Percentiles rank a stretch among this genome's conserved stretches.
Evolutionary conservation across 2,113 vertebrate species (phyloP).

Genomic region (Cromileptes altivelis): DNA sequence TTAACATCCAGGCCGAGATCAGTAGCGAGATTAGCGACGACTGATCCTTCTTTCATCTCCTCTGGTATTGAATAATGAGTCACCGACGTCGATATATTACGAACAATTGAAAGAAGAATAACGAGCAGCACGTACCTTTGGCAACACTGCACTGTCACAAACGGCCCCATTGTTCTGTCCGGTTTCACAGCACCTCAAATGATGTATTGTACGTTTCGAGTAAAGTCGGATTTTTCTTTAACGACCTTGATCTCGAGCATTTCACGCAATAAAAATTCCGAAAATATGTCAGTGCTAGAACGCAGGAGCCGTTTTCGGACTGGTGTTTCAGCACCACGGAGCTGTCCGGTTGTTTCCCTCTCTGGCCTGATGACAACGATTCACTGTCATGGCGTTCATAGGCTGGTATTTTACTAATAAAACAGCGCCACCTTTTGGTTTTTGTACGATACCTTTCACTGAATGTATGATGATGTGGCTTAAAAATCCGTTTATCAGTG

Average conservation of each 20-base stretch:
- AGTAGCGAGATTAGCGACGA: constrained; percentile 82
- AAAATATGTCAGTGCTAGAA: fast-evolving
- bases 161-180: not conserved
- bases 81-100: not conserved
- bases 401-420: fast-evolving
- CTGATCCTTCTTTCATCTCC: constrained; percentile 83
- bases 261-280: fast-evolving
- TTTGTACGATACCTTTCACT: not conserved
- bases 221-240: fast-evolving
- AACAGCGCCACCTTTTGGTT: constrained; percentile 48
- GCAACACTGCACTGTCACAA: not conserved
- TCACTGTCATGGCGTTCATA: too few relatives aligned
- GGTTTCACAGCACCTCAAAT: fast-evolving
- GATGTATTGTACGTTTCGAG: not conserved
- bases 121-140: constrained; percentile 49
- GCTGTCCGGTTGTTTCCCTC: not conserved
- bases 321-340: constrained; percentile 13
- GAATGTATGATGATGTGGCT: not conserved
- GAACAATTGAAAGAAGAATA: not conserved
- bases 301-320: not conserved
- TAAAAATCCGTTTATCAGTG: too few relatives aligned
- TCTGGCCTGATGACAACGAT: not conserved
- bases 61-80: constrained; percentile 82
- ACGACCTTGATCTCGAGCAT: fast-evolving
- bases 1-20: constrained; percentile 80